Conservation (phyloP, 2,113 vertebrate species). For the Acanthisitta chloris region DNA sequence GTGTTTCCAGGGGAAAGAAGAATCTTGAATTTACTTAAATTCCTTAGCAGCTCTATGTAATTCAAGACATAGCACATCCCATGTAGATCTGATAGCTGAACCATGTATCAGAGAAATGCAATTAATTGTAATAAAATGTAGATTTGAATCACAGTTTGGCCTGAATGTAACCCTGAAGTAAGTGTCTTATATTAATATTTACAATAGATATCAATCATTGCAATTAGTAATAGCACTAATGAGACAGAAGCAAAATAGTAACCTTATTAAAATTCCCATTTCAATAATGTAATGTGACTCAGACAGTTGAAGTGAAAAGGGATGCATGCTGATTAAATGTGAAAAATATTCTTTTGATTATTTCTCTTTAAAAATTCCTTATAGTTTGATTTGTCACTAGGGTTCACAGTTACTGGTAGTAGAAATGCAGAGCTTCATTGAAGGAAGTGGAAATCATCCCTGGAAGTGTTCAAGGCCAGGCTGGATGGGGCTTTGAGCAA, state of each 20-base stretch:
- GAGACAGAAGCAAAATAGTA: conserved; percentile 23
- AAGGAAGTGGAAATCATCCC: neutral
- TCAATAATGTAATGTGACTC: neutral
- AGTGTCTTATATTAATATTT: conserved; percentile 28
- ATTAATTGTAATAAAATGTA: neutral
- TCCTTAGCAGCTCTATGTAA: neutral
- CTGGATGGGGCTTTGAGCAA: neutral
- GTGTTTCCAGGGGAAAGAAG: neutral
- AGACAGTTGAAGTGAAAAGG: neutral
- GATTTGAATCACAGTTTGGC: conserved; percentile 11
- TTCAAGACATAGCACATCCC: neutral
- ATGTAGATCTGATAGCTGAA: neutral
- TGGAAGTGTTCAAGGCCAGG: neutral
- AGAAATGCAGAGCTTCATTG: neutral
- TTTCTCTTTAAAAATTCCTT: neutral
- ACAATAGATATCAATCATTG: conserved; percentile 20
- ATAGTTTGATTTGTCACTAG: neutral
- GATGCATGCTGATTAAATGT: neutral
- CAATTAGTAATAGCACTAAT: conserved; percentile 35
- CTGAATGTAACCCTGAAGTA: neutral
- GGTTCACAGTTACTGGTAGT: neutral
- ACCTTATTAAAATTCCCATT: conserved; percentile 20
- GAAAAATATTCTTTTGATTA: neutral
- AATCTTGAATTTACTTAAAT: neutral
- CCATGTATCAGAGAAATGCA: neutral